Evolutionary conservation across 1,140 invertebrate genomes (phyloP), one percentile per base, ranked within the genome.

Genomic region (Leptopilina boulardi): DNA sequence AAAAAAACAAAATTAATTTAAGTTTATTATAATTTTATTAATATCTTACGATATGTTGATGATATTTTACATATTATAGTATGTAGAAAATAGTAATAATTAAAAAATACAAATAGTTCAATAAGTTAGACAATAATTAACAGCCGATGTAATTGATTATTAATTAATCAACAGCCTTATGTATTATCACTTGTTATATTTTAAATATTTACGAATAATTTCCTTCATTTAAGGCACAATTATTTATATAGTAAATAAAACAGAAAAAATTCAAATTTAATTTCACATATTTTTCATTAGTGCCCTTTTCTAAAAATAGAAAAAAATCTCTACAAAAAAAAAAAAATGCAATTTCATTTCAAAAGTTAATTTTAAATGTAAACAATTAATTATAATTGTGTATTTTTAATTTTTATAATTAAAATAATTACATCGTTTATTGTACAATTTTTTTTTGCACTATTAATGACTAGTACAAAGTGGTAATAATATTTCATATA

Each of bases 171-270:
- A 66, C 59, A 66, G 59, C 59, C 59, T 34, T 66, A 66, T n/a
- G 23, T 66, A 23, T 15, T 30, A 66, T 66, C 59, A 66, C 59
- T 66, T 66, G 5, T 23, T 30, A 59, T 4, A n/a, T n/a, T n/a
- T n/a, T n/a, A 21, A 59, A 59, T 15, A 66, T 30, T 26, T 42
- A 71, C 18, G 23, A 6, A 71, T 59, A 66, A 66, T 66, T n/a
- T 59, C 13, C 59, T 66, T 30, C 13, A 59, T 59, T 59, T 66
- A 66, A 66, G 59, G 59, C 59, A 66, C 59, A 66, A n/a, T 66
- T 15, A 11, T 2, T 34, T 4, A 66, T 34, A 34, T 15, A 66
- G 59, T 34, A 13, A 66, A 30, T n/a, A n/a, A n/a, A n/a, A n/a
- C n/a, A n/a, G n/a, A n/a, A n/a, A n/a, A n/a, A n/a, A n/a, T n/a